phyloP scores from a whole-genome alignment of 2,797 vertebrate genomes.

The Enteromius argenteus region DNA sequence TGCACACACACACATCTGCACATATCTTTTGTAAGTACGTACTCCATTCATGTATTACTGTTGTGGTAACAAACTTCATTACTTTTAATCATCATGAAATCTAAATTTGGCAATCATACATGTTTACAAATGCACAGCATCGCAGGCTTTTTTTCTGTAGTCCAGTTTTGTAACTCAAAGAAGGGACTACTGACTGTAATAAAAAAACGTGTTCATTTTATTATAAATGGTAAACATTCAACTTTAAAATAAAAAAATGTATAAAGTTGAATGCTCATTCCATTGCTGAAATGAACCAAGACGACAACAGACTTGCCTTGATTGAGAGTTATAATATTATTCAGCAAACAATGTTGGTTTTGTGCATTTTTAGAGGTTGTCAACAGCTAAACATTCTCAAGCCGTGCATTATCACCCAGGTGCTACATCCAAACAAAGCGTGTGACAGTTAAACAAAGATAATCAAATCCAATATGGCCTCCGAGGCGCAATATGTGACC shows the following conservation, averaged over 20 bases:
- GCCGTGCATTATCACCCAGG: neutral
- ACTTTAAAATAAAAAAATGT: neutral
- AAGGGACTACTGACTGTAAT: neutral
- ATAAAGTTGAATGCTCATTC: neutral
- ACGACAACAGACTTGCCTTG: neutral
- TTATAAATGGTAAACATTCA: neutral
- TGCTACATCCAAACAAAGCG: neutral
- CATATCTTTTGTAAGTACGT: neutral
- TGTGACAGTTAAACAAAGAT: constrained; percentile 1
- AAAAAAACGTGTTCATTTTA: neutral
- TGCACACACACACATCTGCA: neutral
- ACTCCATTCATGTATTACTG: neutral
- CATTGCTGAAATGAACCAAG: neutral
- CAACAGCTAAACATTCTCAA: neutral
- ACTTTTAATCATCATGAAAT: neutral
- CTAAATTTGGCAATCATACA: neutral
- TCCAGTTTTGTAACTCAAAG: no score
- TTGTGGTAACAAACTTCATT: neutral
- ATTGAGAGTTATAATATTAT: neutral
- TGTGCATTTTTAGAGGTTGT: neutral
- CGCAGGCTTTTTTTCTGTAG: no score
- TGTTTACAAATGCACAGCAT: no score
- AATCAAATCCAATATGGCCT: neutral
- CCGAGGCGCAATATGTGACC: neutral
- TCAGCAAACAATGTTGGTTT: neutral